Conservation (phyloP, 1,140 invertebrate genomes). For the Eumaeus atala region DNA sequence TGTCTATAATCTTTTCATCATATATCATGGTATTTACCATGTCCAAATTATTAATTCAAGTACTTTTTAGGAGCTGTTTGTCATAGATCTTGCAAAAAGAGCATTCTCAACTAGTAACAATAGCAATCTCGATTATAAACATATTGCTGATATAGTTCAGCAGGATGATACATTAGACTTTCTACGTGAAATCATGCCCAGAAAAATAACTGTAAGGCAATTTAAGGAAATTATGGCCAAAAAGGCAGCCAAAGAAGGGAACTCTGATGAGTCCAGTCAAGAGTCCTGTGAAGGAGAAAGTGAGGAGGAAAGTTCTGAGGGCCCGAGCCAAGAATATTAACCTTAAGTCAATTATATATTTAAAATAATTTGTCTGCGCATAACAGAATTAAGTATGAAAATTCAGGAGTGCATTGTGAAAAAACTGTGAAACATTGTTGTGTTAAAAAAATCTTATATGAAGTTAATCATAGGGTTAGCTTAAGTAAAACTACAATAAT, state of each 20-base stretch:
- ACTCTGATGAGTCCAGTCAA: conserved; percentile 49
- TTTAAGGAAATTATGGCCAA: conserved; percentile 80
- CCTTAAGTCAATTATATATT: not conserved
- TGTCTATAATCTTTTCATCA: no score
- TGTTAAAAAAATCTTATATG: no score
- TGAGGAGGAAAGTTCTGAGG: conserved; percentile 46
- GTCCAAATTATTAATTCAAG: no score
- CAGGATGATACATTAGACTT: conserved; percentile 80
- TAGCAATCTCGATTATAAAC: conserved; percentile 78
- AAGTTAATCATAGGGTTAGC: no score
- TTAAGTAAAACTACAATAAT: no score
- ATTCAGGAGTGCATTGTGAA: no score
- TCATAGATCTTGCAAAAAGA: conserved; percentile 78
- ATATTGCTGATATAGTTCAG: conserved; percentile 81
- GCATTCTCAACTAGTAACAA: conserved; percentile 69
- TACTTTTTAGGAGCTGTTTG: conserved; percentile 75
- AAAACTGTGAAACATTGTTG: no score
- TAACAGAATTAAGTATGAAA: no score
- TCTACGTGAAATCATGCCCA: conserved; percentile 81
- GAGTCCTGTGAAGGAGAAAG: conserved; percentile 54
- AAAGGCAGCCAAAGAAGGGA: conserved; percentile 60
- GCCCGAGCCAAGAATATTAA: conserved; percentile 7
- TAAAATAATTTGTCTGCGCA: no score
- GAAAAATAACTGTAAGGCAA: conserved; percentile 80
- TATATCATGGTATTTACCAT: no score